A percentile compares a stretch with the other conserved stretches of the same genome.
Evolutionary conservation across 2,888 invertebrate genomes (phyloP).

Genomic region (Eudiplozoon nipponicum): DNA sequence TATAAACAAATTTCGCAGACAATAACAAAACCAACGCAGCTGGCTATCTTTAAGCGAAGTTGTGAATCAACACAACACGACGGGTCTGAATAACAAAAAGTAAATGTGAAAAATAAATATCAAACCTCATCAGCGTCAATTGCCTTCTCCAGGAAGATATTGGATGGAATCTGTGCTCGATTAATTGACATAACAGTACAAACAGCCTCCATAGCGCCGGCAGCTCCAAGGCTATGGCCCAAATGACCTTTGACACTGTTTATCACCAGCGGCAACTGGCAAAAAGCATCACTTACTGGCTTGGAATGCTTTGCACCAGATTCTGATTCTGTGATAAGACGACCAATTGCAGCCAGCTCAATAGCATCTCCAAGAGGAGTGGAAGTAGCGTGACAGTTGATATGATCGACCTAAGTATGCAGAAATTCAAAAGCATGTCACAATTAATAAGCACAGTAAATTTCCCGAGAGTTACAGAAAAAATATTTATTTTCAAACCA

Average conservation of each 20-base stretch:
- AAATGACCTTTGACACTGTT: constrained; percentile 28
- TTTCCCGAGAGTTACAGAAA: no score
- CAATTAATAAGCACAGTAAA: no score
- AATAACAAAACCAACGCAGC: no score
- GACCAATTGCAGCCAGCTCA: constrained; percentile 22
- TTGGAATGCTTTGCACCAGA: neutral
- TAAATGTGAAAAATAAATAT: no score
- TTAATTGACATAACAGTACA: constrained; percentile 50
- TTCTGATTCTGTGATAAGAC: constrained; percentile 15
- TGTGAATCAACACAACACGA: no score
- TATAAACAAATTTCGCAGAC: no score
- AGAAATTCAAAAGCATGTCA: no score
- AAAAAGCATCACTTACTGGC: constrained; percentile 10
- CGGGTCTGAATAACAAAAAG: no score
- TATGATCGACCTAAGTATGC: constrained; percentile 37
- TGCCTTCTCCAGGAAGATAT: constrained; percentile 54
- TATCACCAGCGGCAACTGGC: constrained; percentile 42
- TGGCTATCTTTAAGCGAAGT: no score
- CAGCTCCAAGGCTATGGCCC: constrained; percentile 72
- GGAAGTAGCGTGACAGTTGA: constrained; percentile 90
- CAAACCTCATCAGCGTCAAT: no score
- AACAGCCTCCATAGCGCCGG: constrained; percentile 65
- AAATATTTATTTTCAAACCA: no score
- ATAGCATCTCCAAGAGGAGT: constrained; percentile 54
- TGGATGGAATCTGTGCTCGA: constrained; percentile 47